Evolutionary conservation across 2,113 vertebrate species (phyloP), one percentile per base, ranked within the genome.

Genomic region (Elachura formosa): DNA sequence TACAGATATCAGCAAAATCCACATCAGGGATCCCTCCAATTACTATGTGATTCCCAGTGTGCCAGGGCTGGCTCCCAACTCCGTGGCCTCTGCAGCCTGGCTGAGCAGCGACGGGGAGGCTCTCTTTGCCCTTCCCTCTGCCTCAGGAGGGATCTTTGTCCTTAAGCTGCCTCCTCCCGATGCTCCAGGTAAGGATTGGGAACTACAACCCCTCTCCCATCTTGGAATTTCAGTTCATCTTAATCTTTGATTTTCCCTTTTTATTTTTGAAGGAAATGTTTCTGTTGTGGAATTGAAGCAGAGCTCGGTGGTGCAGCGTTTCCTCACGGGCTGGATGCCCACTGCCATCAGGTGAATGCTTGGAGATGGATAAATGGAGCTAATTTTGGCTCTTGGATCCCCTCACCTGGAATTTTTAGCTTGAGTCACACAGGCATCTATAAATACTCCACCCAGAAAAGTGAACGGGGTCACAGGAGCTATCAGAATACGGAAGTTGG

Each of bases 321-420:
- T 98, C 49, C 95, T 99, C 34, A 98, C 98, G 0, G 99, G 98
- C 28, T 99, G 99, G 99, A 99, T 99, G 98, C 98, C 99, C 1
- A 98, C 98, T 6, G 99, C 98, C 21, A 99, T 99, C 96, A 98
- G 98, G 98, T 98, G 29, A 96, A 96, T 93, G 41, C 64, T 43
- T 64, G 79, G 21, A 28, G 18, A 8, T 0, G 5, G 23, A 34
- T 23, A n/a, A 93, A 22, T 3, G 0, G 38, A 45, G 52, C 34
- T 69, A 8, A 38, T 61, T 51, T n/a, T 49, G 9, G 13, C 48
- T 54, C 56, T 62, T 61, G 2, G 2, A 51, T 68, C 46, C 38
- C 21, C 51, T 83, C 58, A 16, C 41, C 19, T 52, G 8, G 49
- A 55, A 10, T 33, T 72, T 79, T 41, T 34, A 54, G 38, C 21